phyloP scores from a whole-genome alignment of 1,140 invertebrate species.

The Planococcus citri region DNA sequence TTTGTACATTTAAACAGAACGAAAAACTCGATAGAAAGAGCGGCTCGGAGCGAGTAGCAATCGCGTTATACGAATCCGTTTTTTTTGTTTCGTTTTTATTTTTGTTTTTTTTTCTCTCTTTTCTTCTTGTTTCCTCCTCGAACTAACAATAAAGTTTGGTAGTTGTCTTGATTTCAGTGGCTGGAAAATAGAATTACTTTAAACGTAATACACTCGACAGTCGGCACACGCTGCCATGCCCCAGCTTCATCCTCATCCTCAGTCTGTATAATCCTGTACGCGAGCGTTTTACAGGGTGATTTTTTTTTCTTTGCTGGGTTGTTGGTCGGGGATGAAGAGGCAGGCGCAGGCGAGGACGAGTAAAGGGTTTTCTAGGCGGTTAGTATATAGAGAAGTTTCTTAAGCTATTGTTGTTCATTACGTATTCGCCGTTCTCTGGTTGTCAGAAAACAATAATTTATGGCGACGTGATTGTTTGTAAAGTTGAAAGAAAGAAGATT shows the following conservation, averaged over 20 bases:
- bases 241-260: no score
- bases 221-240: background rate
- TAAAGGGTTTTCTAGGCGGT: no score
- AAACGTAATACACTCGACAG: background rate
- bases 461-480: background rate
- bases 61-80: no score
- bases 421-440: background rate
- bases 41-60: no score
- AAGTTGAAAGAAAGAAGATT: background rate
- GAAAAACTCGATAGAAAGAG: no score
- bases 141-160: background rate
- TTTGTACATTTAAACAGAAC: no score
- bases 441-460: slow-evolving; percentile 8
- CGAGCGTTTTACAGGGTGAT: background rate
- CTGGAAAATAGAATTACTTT: slow-evolving; percentile 1
- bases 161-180: background rate
- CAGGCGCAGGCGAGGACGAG: no score
- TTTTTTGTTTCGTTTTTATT: no score
- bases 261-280: background rate
- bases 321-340: no score
- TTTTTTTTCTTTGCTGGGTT: background rate
- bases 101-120: no score
- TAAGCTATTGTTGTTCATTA: background rate
- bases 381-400: background rate
- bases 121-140: background rate